Conservation (phyloP, 2,797 vertebrate species). For the Macropodus opercularis region DNA sequence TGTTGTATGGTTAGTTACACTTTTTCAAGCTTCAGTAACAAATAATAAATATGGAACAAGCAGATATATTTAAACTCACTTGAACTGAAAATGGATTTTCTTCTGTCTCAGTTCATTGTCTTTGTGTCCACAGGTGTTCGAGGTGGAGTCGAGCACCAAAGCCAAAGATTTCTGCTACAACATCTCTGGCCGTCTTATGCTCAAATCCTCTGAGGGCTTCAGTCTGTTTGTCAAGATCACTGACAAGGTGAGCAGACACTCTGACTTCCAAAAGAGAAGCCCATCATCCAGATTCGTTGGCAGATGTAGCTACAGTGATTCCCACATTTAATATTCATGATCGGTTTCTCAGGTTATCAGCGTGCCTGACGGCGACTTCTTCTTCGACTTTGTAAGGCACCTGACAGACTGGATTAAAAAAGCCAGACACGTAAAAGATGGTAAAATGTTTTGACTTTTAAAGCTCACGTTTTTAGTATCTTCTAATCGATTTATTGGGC, state of each 20-base stretch:
- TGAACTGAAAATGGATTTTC: no score
- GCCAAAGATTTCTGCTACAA: constrained; percentile 98
- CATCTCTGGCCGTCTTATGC: constrained; percentile 89
- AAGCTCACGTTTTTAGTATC: background rate
- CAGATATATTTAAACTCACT: no score
- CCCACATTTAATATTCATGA: no score
- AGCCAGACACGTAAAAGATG: constrained; percentile 90
- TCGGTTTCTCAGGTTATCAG: constrained; percentile 90
- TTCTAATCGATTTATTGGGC: background rate
- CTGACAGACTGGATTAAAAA: constrained; percentile 99
- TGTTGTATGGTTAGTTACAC: no score
- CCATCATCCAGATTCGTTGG: no score
- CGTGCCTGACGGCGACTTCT: constrained; percentile 96
- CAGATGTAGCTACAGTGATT: no score
- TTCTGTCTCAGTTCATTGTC: background rate
- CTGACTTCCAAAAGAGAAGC: no score
- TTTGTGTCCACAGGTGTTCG: constrained; percentile 86
- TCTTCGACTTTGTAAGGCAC: constrained; percentile 98
- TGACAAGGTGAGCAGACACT: constrained; percentile 86
- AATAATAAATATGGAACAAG: no score
- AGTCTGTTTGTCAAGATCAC: constrained; percentile 99
- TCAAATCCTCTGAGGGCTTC: constrained; percentile 94
- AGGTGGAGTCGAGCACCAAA: constrained; percentile 98
- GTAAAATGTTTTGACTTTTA: constrained; percentile 52
- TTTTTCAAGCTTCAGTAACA: no score